Evolutionary conservation across 1,140 invertebrate genomes (phyloP), one percentile per base, ranked within the genome.

Genomic region (Drosophila grimshawi): DNA sequence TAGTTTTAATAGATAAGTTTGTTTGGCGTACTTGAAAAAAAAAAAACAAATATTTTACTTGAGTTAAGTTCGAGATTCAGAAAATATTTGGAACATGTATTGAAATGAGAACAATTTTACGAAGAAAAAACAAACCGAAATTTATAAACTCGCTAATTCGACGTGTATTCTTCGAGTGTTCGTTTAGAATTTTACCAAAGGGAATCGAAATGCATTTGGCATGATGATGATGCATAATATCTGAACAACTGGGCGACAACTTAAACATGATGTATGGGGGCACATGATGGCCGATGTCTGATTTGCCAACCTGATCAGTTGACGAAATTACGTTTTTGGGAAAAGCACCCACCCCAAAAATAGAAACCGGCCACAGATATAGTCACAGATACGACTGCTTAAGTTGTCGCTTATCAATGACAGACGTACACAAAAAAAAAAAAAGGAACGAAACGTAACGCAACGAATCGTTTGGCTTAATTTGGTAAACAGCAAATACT

Each of bases 191-290:
- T 19, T 43, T 48, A 52, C 10, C 51, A 29, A n/a, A 71, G n/a
- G 48, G n/a, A 5, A 37, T 5, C 51, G 60, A 86, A 86, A 78
- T 57, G 57, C 75, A 76, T 68, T 86, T 70, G 72, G 75, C 81
- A 86, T 81, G 75, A 76, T 86, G 81, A 86, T 86, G 71, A 86
- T 86, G 81, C 82, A 86, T 71, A 80, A 67, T 57, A 72, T 67
- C 55, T 51, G 67, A 55, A 62, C 70, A 53, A 3, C 3, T n/a
- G 45, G 29, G n/a, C 52, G 33, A 35, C 46, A 68, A 52, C 11
- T 35, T 29, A 29, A 39, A 45, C 49, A 61, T 73, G 41, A 73
- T 73, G 49, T 73, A 67, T 65, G 39, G 39, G 39, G 10, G 39
- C 39, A 43, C 39, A 43, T n/a, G 39, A 43, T 19, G 19, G 51